phyloP scores from a whole-genome alignment of 2,888 invertebrate genomes.

The Brenthis daphne region DNA sequence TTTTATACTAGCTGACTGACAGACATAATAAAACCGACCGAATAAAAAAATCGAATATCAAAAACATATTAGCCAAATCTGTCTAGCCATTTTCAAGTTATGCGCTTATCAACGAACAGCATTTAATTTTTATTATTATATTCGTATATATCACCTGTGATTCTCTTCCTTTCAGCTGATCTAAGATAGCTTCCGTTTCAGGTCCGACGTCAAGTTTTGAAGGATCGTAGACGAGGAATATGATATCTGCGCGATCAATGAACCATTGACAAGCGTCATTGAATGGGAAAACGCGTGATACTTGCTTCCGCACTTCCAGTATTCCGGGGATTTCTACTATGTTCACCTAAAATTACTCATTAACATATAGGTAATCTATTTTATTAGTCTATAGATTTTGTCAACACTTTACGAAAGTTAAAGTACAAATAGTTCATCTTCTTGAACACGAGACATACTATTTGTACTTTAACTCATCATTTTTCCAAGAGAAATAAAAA shows the following conservation, averaged over 20 bases:
- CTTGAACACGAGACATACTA: too few species aligned
- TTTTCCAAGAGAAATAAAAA: too few species aligned
- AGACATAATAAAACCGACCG: not conserved
- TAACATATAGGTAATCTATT: slow-evolving; percentile 28
- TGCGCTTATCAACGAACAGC: too few species aligned
- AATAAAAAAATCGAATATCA: too few species aligned
- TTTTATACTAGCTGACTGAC: too few species aligned
- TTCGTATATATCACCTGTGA: slow-evolving; percentile 84
- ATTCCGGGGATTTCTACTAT: slow-evolving; percentile 98
- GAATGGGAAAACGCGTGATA: slow-evolving; percentile 95
- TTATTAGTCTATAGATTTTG: too few species aligned
- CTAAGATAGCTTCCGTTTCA: slow-evolving; percentile 96
- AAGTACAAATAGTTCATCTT: too few species aligned
- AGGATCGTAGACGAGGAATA: slow-evolving; percentile 97
- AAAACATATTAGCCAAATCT: too few species aligned
- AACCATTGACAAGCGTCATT: slow-evolving; percentile 99
- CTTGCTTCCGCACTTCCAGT: slow-evolving; percentile 95
- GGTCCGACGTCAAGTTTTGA: slow-evolving; percentile 97
- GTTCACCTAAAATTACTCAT: slow-evolving; percentile 86
- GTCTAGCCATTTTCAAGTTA: too few species aligned
- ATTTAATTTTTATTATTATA: not conserved
- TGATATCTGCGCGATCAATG: slow-evolving; percentile 96
- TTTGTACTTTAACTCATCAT: too few species aligned
- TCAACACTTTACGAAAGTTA: too few species aligned
- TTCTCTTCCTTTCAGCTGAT: slow-evolving; percentile 96